Evolutionary conservation across 2,888 invertebrate species (phyloP).

Genomic region (Polymixis lichenea): DNA sequence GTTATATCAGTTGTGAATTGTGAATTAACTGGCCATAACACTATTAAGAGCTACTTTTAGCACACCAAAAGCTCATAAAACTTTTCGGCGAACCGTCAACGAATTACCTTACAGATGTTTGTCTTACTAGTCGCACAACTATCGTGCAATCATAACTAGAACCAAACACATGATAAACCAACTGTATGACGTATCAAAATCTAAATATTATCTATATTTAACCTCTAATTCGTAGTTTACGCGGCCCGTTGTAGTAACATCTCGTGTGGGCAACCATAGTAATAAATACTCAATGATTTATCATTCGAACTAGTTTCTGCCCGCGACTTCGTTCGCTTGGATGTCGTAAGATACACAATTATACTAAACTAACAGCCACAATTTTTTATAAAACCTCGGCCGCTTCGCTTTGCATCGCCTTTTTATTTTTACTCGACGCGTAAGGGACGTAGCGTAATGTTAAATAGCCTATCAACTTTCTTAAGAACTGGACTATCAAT

Average conservation of each 20-base stretch:
- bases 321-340: neutral
- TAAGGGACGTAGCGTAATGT: neutral
- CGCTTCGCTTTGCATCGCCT: too few relatives aligned
- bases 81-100: neutral
- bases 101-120: too few relatives aligned
- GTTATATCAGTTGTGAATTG: neutral
- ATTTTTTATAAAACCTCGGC: too few relatives aligned
- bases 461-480: neutral
- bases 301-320: slow-evolving; percentile 11
- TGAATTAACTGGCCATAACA: neutral
- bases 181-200: slow-evolving; percentile 34
- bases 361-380: too few relatives aligned
- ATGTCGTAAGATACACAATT: neutral
- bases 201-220: slow-evolving; percentile 63
- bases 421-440: too few relatives aligned
- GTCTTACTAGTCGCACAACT: slow-evolving; percentile 6
- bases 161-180: slow-evolving; percentile 5
- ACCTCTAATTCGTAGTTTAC: slow-evolving; percentile 39
- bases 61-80: neutral
- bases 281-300: slow-evolving; percentile 64
- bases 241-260: slow-evolving; percentile 33
- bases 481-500: neutral
- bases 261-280: slow-evolving; percentile 44
- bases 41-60: neutral
- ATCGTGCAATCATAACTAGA: slow-evolving; percentile 8